Evolutionary conservation across 1,140 invertebrate species (phyloP).

Genomic region (Drosophila erecta): DNA sequence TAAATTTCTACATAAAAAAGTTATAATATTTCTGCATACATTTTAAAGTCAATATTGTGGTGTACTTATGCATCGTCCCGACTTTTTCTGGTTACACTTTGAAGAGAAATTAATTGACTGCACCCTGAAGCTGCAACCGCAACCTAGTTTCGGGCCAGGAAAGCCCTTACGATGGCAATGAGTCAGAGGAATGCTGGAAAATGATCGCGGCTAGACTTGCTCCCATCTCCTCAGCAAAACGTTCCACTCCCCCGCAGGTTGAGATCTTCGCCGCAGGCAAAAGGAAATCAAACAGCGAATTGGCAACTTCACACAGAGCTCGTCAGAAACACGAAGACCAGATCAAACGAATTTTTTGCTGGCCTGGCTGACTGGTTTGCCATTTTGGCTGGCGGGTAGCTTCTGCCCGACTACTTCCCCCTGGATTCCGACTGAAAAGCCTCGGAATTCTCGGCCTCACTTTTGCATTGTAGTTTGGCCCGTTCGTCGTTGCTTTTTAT

Average conservation of each 20-base stretch:
- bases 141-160: constrained; percentile 43
- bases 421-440: background rate
- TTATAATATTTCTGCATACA: too few relatives aligned
- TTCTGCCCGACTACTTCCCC: constrained; percentile 62
- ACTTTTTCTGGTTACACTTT: too few relatives aligned
- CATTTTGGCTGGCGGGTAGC: constrained; percentile 66
- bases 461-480: constrained; percentile 28
- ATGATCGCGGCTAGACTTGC: constrained; percentile 7
- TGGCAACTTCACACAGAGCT: constrained; percentile 52
- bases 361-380: constrained; percentile 65
- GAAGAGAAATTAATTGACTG: constrained; percentile 21
- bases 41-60: too few relatives aligned
- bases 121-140: constrained; percentile 1
- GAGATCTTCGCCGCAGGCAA: constrained; percentile 26
- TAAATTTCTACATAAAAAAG: too few relatives aligned
- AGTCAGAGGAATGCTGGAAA: constrained; percentile 50
- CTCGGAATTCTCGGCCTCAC: constrained; percentile 16
- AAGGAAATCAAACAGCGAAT: constrained; percentile 70
- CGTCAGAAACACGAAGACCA: constrained; percentile 13
- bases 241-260: constrained; percentile 7
- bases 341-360: constrained; percentile 34
- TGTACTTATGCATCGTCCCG: too few relatives aligned
- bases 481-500: constrained; percentile 67
- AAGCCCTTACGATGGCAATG: constrained; percentile 51
- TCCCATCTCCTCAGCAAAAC: background rate